phyloP scores from a whole-genome alignment of 2,113 vertebrate species.

The Macrotus californicus region DNA sequence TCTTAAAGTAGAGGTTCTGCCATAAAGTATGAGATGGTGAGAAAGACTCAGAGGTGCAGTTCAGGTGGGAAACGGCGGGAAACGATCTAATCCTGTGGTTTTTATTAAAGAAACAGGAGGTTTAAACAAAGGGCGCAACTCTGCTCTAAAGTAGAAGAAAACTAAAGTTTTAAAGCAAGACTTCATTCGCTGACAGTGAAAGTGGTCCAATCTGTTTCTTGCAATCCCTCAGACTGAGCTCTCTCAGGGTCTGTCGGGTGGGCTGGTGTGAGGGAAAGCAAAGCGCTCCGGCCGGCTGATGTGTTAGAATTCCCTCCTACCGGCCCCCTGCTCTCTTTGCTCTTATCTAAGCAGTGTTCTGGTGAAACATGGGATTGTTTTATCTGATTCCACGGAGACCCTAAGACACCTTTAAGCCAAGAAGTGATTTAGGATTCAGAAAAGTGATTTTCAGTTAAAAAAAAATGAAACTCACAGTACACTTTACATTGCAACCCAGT shows the following conservation, averaged over 20 bases:
- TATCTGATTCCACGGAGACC: neutral
- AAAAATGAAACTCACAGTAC: neutral
- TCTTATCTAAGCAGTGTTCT: neutral
- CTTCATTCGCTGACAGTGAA: neutral
- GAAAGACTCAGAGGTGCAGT: neutral
- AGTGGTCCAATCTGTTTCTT: neutral
- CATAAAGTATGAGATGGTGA: rapidly evolving
- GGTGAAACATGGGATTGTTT: neutral
- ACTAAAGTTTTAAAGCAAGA: neutral
- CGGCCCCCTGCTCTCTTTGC: neutral
- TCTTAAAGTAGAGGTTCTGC: neutral
- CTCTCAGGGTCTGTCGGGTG: neutral
- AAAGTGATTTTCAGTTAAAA: neutral
- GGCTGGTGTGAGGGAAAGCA: neutral
- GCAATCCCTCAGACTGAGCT: neutral
- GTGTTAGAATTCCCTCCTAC: neutral
- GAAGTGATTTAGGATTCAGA: neutral
- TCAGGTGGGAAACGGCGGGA: neutral
- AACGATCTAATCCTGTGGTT: neutral
- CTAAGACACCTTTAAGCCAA: neutral
- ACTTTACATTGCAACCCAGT: neutral
- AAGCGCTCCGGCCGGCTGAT: neutral
- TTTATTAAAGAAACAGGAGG: neutral
- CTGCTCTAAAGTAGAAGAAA: neutral
- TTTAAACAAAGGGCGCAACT: neutral